Base-by-base conservation (phyloP, 2,888 invertebrate genomes). In the Dascillus cervinus region DNA sequence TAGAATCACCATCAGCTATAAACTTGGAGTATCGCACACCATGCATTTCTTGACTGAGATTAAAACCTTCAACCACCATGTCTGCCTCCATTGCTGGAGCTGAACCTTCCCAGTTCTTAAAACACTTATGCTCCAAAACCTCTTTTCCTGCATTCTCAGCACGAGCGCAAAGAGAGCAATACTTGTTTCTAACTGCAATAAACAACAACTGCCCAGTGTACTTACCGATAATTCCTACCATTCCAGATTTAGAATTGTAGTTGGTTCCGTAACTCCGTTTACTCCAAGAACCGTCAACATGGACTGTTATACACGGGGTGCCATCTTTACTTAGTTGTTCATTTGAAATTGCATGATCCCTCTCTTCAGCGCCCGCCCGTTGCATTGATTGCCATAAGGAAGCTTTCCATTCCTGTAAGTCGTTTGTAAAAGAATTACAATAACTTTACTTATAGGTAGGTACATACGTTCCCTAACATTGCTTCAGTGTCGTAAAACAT, bases 281-380 rank as follows among this genome's bases (percentile, higher is more conserved):
- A 19, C 42, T 42, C 47, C 47, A 47, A 6, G 45, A 46, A 0
- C 49, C 49, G 37, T 49, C 46, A 5, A 46, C 29, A 34, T 44
- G 39, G 1, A 47, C 49, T 13, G 43, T 47, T 12, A 43, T 39
- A 42, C 37, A 45, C 11, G 44, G 41, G 12, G 22, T 31, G n/a
- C 42, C 44, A 35, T 40, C 42, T 9, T 26, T 8, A 29, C 34
- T 33, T 11, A 39, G 9, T 23, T 40, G 34, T 4, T 25, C 22
- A 1, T 29, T 26, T 29, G 29, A 28, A 4, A 37, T n/a, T n/a
- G 40, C 34, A n/a, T 24, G 14, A 22, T 41, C 26, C 26, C 20
- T 37, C 29, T 42, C 40, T 31, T 17, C 32, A 22, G 17, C 21
- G 4, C 36, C 41, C n/a, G n/a, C n/a, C n/a, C n/a, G n/a, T n/a